Conservation (phyloP, 1,140 invertebrate species). For the Bilobella aurantiaca region DNA sequence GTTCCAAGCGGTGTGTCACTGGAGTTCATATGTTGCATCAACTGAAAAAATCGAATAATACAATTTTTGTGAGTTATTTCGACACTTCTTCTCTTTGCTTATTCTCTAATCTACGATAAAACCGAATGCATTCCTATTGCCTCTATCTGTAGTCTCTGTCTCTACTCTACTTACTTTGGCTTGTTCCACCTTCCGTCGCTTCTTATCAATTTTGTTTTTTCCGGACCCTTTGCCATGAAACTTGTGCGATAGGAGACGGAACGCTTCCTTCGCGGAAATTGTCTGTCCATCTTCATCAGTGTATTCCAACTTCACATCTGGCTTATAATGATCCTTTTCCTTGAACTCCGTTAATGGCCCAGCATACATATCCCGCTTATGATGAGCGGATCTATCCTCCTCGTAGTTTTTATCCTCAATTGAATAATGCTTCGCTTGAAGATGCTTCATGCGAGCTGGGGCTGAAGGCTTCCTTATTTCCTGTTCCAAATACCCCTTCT, state of each 20-base stretch:
- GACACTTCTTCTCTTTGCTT: no score
- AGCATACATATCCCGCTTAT: slow-evolving; percentile 61
- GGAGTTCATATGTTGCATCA: slow-evolving; percentile 98
- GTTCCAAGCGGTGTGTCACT: slow-evolving; percentile 95
- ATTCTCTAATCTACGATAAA: background rate
- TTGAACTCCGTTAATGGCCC: slow-evolving; percentile 85
- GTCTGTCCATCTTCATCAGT: slow-evolving; percentile 89
- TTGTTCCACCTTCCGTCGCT: slow-evolving; percentile 88
- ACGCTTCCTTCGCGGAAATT: slow-evolving; percentile 91
- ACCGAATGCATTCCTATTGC: no score
- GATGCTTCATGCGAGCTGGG: slow-evolving; percentile 58
- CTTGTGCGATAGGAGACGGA: slow-evolving; percentile 87
- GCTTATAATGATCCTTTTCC: slow-evolving; percentile 86
- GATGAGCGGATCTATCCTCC: slow-evolving; percentile 61
- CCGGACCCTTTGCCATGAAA: slow-evolving; percentile 99
- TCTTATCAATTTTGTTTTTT: slow-evolving; percentile 96
- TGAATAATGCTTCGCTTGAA: slow-evolving; percentile 85
- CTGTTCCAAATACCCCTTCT: slow-evolving; percentile 89
- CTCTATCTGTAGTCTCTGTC: no score
- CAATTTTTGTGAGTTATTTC: slow-evolving; percentile 3
- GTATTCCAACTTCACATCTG: slow-evolving; percentile 93
- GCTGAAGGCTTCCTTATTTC: slow-evolving; percentile 61
- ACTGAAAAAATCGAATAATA: slow-evolving; percentile 43
- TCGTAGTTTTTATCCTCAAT: slow-evolving; percentile 94
- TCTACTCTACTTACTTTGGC: slow-evolving; percentile 60